Percentiles rank a stretch among this genome's conserved stretches.
Evolutionary conservation across 2,888 invertebrate species (phyloP).

Genomic region (Helleia helle): DNA sequence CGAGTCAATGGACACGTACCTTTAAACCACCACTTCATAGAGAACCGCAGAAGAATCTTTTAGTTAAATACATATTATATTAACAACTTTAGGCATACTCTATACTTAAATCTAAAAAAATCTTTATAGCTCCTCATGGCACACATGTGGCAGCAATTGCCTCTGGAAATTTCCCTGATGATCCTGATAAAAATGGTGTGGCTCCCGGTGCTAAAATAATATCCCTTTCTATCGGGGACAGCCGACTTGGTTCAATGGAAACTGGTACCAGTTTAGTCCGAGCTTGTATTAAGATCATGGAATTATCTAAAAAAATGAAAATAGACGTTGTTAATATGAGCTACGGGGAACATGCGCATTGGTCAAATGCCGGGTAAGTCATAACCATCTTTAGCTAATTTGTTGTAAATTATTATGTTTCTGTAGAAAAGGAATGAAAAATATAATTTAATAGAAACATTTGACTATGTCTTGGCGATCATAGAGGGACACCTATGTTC

Average conservation of each 20-base stretch:
- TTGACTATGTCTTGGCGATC: too few relatives aligned
- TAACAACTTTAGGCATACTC: too few relatives aligned
- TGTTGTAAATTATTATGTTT: too few relatives aligned
- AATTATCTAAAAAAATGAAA: conserved; percentile 72
- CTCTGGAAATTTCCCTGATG: conserved; percentile 89
- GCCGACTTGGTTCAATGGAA: conserved; percentile 94
- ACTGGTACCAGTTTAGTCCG: conserved; percentile 94
- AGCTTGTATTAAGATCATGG: conserved; percentile 92
- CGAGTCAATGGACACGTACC: too few relatives aligned
- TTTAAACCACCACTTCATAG: too few relatives aligned
- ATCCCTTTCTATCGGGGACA: conserved; percentile 95
- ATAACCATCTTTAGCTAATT: too few relatives aligned
- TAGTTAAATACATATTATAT: too few relatives aligned
- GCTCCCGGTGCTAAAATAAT: conserved; percentile 97
- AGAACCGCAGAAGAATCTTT: too few relatives aligned
- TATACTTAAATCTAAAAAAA: too few relatives aligned
- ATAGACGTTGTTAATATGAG: conserved; percentile 98
- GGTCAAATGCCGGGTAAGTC: conserved; percentile 89
- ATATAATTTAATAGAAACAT: too few relatives aligned
- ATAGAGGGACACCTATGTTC: too few relatives aligned
- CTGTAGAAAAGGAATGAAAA: too few relatives aligned
- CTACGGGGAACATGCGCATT: conserved; percentile 96
- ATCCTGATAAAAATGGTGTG: conserved; percentile 92
- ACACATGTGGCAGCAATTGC: conserved; percentile 98
- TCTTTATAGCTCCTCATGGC: conserved; percentile 89